These are phyloP conservation scores for Pseudomyrmex dendroicus DNA, from an alignment of 1,140 invertebrate species.

Conservation along the genomic window DNA sequence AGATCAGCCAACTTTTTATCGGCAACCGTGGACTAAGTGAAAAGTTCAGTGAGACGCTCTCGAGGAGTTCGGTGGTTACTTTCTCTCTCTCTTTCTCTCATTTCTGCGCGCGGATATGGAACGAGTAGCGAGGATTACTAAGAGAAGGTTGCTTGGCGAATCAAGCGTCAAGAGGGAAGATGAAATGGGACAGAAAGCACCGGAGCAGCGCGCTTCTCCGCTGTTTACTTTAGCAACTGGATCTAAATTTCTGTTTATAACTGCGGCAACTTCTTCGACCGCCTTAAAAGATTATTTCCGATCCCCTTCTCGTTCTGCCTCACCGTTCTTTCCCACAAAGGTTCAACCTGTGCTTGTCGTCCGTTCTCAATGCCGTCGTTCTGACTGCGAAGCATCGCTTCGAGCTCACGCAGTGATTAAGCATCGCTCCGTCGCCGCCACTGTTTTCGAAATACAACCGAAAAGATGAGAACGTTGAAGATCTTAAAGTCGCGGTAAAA, in stretches of 20 bases:
- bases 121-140: not conserved
- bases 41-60: constrained; percentile 75
- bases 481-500: constrained; percentile 57
- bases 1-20: constrained; percentile 81
- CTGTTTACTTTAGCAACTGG: constrained; percentile 81
- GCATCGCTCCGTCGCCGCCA: not conserved
- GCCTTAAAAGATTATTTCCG: constrained; percentile 80
- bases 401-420: constrained; percentile 49
- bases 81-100: not conserved
- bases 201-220: constrained; percentile 53
- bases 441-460: constrained; percentile 14
- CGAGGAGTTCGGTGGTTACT: constrained; percentile 17
- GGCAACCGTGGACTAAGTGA: constrained; percentile 77
- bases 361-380: constrained; percentile 6
- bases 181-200: constrained; percentile 38
- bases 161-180: constrained; percentile 34
- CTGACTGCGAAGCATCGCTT: constrained; percentile 20
- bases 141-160: constrained; percentile 28
- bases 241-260: constrained; percentile 83
- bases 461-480: constrained; percentile 46
- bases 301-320: constrained; percentile 19
- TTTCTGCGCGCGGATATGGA: not conserved
- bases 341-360: constrained; percentile 6
- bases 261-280: constrained; percentile 77
- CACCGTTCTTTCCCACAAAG: constrained; percentile 3